Conservation (phyloP, 1,140 invertebrate genomes). For the Hyphantria cunea region DNA sequence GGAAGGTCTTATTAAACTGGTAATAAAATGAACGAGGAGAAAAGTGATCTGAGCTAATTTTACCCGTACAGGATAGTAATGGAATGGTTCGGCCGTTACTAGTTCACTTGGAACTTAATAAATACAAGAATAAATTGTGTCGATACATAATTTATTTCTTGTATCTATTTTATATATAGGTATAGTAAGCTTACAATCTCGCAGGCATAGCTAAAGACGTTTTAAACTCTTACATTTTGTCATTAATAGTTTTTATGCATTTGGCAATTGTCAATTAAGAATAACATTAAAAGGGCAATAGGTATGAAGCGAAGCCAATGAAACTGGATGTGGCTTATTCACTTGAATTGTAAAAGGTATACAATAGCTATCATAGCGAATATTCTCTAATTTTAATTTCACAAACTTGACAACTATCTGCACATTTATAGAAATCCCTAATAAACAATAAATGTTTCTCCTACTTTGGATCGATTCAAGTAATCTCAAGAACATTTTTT, state of each 20-base stretch:
- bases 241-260: not conserved
- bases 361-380: too few relatives aligned
- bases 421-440: not conserved
- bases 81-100: not conserved
- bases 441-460: not conserved
- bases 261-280: too few relatives aligned
- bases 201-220: not conserved
- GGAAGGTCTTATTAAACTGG: not conserved
- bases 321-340: too few relatives aligned
- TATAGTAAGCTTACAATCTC: not conserved
- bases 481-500: too few relatives aligned
- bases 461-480: too few relatives aligned
- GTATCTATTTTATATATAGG: too few relatives aligned
- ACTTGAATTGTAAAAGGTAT: too few relatives aligned
- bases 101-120: not conserved
- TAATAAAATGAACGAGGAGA: slow-evolving; percentile 15
- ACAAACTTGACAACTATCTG: not conserved
- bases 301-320: too few relatives aligned
- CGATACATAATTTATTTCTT: too few relatives aligned
- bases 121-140: not conserved
- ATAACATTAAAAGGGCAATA: too few relatives aligned
- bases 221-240: not conserved
- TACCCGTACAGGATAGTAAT: not conserved
- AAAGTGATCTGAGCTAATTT: slow-evolving; percentile 10
- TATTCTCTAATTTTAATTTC: too few relatives aligned